phyloP scores from a whole-genome alignment of 2,888 invertebrate genomes.

The Ornithoptera alexandrae region DNA sequence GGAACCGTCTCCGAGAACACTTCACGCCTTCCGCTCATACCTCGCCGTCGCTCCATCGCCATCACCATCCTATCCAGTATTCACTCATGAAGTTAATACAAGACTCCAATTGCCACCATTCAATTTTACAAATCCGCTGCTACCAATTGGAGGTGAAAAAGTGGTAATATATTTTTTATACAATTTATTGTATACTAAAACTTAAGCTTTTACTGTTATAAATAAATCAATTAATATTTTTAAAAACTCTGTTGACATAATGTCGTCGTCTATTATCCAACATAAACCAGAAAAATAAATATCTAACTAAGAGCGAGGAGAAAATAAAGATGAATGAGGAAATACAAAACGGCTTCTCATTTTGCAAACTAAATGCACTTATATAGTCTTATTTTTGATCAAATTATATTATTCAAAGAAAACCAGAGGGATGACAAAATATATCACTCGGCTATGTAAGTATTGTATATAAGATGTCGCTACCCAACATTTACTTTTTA shows the following conservation, averaged over 20 bases:
- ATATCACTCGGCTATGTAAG: too few species aligned
- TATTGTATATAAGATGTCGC: too few species aligned
- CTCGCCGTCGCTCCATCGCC: slow-evolving; percentile 90
- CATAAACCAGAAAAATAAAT: not conserved
- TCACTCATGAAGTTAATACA: slow-evolving; percentile 87
- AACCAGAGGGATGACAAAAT: too few species aligned
- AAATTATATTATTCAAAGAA: not conserved
- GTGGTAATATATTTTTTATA: slow-evolving; percentile 74
- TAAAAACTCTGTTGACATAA: not conserved
- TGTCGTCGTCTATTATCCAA: not conserved
- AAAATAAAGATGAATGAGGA: not conserved
- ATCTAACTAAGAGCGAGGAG: not conserved
- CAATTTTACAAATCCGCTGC: slow-evolving; percentile 90
- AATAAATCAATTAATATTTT: not conserved
- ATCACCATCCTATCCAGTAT: slow-evolving; percentile 85
- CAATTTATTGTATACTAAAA: not conserved
- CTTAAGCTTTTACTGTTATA: not conserved
- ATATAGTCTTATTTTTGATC: not conserved
- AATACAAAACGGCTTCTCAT: not conserved
- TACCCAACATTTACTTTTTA: too few species aligned
- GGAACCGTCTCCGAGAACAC: slow-evolving; percentile 79
- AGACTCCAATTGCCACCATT: slow-evolving; percentile 93
- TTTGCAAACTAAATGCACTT: too few species aligned
- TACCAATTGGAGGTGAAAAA: slow-evolving; percentile 85
- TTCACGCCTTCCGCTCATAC: slow-evolving; percentile 89